Conservation (phyloP, 2,888 invertebrate species). For the Hemithea aestivaria region DNA sequence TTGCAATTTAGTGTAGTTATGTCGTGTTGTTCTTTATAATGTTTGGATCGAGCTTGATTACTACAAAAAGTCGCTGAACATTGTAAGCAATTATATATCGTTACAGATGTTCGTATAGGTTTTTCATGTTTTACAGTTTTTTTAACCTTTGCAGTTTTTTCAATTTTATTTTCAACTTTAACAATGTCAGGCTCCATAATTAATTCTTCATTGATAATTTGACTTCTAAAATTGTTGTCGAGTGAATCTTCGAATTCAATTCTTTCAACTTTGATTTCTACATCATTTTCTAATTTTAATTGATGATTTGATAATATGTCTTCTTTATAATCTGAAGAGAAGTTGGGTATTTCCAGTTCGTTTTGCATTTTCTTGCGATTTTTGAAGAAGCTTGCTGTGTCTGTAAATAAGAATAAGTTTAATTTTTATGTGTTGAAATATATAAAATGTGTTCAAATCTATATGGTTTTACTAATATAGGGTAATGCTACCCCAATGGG, state of each 20-base stretch:
- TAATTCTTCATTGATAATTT: not conserved
- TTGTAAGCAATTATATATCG: too few relatives aligned
- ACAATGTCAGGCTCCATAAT: not conserved
- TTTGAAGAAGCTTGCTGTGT: too few relatives aligned
- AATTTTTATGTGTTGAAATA: too few relatives aligned
- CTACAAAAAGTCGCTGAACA: too few relatives aligned
- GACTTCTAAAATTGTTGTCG: not conserved
- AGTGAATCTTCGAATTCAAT: not conserved
- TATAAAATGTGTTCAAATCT: too few relatives aligned
- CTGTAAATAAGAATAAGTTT: too few relatives aligned
- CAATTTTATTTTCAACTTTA: not conserved
- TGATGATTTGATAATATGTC: not conserved
- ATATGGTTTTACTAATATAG: too few relatives aligned
- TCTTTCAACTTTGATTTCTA: constrained; percentile 1
- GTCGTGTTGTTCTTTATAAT: constrained; percentile 16
- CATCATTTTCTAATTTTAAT: not conserved
- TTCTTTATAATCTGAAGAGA: too few relatives aligned
- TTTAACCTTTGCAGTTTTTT: not conserved
- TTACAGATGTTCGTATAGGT: too few relatives aligned
- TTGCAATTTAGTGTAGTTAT: constrained; percentile 33
- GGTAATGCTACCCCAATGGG: too few relatives aligned
- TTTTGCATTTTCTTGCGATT: not conserved
- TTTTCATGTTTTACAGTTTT: not conserved
- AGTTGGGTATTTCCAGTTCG: too few relatives aligned
- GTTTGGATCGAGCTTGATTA: constrained; percentile 11